A percentile compares a stretch with the other conserved stretches of the same genome.
phyloP scores from a whole-genome alignment of 1,140 invertebrate species.

The Gonioctena quinquepunctata region DNA sequence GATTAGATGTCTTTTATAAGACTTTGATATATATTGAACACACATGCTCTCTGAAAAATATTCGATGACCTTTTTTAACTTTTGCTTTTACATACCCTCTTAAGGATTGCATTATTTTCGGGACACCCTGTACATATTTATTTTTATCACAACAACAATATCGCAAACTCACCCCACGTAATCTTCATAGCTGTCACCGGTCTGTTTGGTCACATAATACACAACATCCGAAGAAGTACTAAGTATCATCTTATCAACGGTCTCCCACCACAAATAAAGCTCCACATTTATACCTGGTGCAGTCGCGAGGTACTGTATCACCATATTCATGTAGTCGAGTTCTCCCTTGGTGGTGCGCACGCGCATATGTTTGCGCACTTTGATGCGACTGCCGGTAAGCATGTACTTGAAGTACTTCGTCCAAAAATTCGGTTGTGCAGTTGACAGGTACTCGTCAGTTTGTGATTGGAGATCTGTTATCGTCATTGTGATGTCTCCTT shows the following conservation, averaged over 20 bases:
- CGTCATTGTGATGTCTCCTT: constrained; percentile 28
- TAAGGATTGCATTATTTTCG: no score
- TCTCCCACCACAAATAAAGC: constrained; percentile 70
- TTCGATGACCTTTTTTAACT: not conserved
- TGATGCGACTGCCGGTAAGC: constrained; percentile 60
- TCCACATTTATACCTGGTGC: constrained; percentile 62
- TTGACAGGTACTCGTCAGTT: constrained; percentile 28
- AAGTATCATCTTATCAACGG: constrained; percentile 66
- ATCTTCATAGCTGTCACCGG: not conserved
- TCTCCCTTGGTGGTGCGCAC: constrained; percentile 64
- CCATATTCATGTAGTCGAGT: constrained; percentile 63
- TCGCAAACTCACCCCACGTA: constrained; percentile 35
- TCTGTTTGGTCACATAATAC: constrained; percentile 47
- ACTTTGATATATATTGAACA: not conserved
- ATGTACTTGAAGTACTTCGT: constrained; percentile 65
- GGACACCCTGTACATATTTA: no score
- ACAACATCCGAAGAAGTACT: constrained; percentile 65
- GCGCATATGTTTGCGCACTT: constrained; percentile 55
- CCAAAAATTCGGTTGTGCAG: constrained; percentile 60
- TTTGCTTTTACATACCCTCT: not conserved
- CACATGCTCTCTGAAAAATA: not conserved
- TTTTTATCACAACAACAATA: constrained; percentile 62
- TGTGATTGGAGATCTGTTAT: constrained; percentile 25
- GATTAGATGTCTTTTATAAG: not conserved
- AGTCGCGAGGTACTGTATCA: constrained; percentile 62